A percentile compares a stretch with the other conserved stretches of the same genome.
These are phyloP conservation scores for Drosophila kanekoi DNA, from an alignment of 2,888 invertebrate genomes.

Conservation along the genomic window DNA sequence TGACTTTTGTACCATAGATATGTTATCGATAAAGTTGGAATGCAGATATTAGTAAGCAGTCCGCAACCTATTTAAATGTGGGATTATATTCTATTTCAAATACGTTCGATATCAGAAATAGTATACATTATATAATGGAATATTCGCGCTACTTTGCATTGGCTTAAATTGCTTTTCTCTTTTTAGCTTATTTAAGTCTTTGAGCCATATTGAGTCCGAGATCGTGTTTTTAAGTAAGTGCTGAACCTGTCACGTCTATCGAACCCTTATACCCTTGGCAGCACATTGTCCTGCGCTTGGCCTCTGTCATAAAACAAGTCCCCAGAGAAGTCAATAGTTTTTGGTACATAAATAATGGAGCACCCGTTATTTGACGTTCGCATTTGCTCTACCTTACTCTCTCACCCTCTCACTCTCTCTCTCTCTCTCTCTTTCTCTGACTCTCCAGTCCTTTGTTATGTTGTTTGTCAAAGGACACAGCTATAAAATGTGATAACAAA, in stretches of 20 bases:
- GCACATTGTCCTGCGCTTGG: constrained; percentile 2
- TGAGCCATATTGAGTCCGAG: too few species aligned
- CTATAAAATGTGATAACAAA: constrained; percentile 48
- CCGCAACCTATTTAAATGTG: too few species aligned
- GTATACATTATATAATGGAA: too few species aligned
- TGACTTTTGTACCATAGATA: constrained; percentile 17
- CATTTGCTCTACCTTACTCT: neutral
- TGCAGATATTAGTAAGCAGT: too few species aligned
- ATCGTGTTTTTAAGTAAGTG: neutral
- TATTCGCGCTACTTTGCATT: too few species aligned
- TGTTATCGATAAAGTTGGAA: constrained; percentile 11
- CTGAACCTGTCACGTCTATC: neutral
- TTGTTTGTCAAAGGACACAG: constrained; percentile 28
- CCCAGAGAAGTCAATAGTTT: constrained; percentile 22
- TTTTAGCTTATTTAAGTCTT: too few species aligned
- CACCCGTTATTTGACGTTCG: neutral
- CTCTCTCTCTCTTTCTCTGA: neutral
- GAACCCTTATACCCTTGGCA: constrained; percentile 6
- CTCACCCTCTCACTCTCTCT: neutral
- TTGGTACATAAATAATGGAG: constrained; percentile 14
- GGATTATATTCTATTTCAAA: too few species aligned
- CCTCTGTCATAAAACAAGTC: constrained; percentile 14
- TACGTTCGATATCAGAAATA: too few species aligned
- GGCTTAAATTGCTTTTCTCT: too few species aligned
- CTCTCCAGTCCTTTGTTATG: constrained; percentile 3